These are phyloP conservation scores for Anabacerthia variegaticeps DNA, from an alignment of 2,797 vertebrate species.

Conservation along the genomic window DNA sequence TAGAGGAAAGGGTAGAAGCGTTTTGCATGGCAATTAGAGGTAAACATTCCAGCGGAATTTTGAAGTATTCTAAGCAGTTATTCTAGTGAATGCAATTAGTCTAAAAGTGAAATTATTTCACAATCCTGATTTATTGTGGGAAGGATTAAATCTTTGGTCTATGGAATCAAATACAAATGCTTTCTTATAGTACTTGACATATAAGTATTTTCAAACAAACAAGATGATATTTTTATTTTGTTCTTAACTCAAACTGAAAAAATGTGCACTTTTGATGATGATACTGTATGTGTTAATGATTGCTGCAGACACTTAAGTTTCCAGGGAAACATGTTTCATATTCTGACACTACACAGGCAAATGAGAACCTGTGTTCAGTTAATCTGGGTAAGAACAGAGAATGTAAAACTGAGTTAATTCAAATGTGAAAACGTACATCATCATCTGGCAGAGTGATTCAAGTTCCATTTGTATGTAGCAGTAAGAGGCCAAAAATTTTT, in stretches of 20 bases:
- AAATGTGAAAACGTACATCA: slow-evolving; percentile 30
- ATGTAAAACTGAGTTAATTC: slow-evolving; percentile 59
- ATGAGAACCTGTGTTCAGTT: slow-evolving; percentile 38
- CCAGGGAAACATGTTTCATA: slow-evolving; percentile 65
- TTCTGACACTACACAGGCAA: slow-evolving; percentile 35
- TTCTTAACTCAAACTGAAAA: slow-evolving; percentile 11
- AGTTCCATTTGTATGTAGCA: not conserved
- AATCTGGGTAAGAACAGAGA: slow-evolving; percentile 45
- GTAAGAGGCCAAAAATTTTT: not conserved
- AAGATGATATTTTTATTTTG: not conserved
- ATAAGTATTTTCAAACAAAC: not conserved
- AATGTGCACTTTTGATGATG: slow-evolving; percentile 9
- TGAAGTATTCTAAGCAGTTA: not conserved
- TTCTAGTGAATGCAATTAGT: not conserved
- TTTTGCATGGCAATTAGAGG: slow-evolving; percentile 60
- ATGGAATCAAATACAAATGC: not conserved
- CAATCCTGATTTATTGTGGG: not conserved
- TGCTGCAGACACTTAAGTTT: slow-evolving; percentile 62
- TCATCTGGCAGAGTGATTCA: slow-evolving; percentile 8
- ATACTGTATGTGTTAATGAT: slow-evolving; percentile 56
- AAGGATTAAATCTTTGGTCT: not conserved
- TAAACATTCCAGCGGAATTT: slow-evolving; percentile 40
- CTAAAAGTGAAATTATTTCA: slow-evolving; percentile 6
- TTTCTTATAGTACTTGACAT: not conserved
- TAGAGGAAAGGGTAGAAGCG: slow-evolving; percentile 43